Percentiles rank a stretch among this genome's conserved stretches.
These are phyloP conservation scores for Charanyca ferruginea DNA, from an alignment of 2,888 invertebrate genomes.

Conservation along the genomic window DNA sequence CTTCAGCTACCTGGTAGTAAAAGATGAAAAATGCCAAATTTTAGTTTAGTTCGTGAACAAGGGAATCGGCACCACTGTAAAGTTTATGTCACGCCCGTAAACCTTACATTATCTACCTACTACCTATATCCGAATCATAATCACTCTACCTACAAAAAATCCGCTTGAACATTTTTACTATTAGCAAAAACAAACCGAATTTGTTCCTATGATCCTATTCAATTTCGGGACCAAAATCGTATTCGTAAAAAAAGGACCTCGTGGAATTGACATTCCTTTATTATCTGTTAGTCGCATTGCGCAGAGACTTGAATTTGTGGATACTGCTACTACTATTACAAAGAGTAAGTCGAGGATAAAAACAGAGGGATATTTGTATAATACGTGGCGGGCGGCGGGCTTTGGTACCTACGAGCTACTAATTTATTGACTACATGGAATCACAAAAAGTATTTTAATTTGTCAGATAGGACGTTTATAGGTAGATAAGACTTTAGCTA, in stretches of 20 bases:
- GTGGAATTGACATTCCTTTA: slow-evolving; percentile 33
- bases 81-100: too few relatives aligned
- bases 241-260: slow-evolving; percentile 22
- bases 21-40: too few relatives aligned
- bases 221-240: slow-evolving; percentile 39
- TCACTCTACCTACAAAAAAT: not conserved
- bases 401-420: too few relatives aligned
- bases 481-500: too few relatives aligned
- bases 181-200: slow-evolving; percentile 2
- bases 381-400: too few relatives aligned
- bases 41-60: too few relatives aligned
- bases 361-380: not conserved
- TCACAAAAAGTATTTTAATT: too few relatives aligned
- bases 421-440: too few relatives aligned
- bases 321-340: slow-evolving; percentile 22
- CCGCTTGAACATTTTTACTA: not conserved
- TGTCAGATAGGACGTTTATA: too few relatives aligned
- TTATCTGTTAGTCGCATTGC: slow-evolving; percentile 47
- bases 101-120: too few relatives aligned
- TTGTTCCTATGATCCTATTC: slow-evolving; percentile 14
- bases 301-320: slow-evolving; percentile 41
- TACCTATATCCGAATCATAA: not conserved
- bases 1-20: too few relatives aligned
- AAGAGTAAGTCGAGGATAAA: slow-evolving; percentile 25
- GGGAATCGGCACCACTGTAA: too few relatives aligned